Conservation (phyloP, 1,140 invertebrate genomes). For the Heliothis virescens region DNA sequence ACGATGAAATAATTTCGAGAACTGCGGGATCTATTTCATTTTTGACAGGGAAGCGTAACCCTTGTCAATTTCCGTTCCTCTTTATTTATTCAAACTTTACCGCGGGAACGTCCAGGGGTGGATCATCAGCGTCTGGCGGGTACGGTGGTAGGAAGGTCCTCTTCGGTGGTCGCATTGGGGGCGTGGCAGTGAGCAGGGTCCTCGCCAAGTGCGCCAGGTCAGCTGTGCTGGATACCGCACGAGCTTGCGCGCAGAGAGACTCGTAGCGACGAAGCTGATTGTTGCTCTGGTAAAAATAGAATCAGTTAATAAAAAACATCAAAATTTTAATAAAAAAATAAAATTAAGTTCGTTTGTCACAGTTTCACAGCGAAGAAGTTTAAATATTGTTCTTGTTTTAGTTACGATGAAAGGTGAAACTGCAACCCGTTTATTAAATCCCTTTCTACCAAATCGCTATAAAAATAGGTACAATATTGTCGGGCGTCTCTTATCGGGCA, state of each 20-base stretch:
- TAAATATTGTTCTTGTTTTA: too few species aligned
- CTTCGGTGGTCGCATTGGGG: conserved; percentile 87
- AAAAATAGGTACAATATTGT: too few species aligned
- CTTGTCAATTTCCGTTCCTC: conserved; percentile 1
- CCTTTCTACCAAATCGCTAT: too few species aligned
- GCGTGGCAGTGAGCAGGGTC: conserved; percentile 87
- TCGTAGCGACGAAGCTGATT: conserved; percentile 93
- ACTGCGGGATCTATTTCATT: conserved; percentile 18
- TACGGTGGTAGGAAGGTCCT: conserved; percentile 90
- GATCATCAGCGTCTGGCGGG: conserved; percentile 83
- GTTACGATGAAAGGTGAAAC: too few species aligned
- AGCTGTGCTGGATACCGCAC: conserved; percentile 89
- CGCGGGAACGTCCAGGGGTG: conserved; percentile 78
- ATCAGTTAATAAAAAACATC: not conserved
- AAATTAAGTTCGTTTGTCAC: too few species aligned
- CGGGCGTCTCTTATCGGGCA: too few species aligned
- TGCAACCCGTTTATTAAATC: too few species aligned
- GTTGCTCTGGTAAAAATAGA: conserved; percentile 87
- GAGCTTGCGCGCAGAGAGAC: conserved; percentile 90
- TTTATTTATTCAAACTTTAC: conserved; percentile 57
- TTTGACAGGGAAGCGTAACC: conserved; percentile 19
- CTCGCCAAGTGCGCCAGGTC: conserved; percentile 92
- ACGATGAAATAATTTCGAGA: conserved; percentile 14
- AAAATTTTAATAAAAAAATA: too few species aligned
- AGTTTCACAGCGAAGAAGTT: too few species aligned